These are phyloP conservation scores for Galerucella calmariensis DNA, from an alignment of 2,888 invertebrate species.

Conservation along the genomic window DNA sequence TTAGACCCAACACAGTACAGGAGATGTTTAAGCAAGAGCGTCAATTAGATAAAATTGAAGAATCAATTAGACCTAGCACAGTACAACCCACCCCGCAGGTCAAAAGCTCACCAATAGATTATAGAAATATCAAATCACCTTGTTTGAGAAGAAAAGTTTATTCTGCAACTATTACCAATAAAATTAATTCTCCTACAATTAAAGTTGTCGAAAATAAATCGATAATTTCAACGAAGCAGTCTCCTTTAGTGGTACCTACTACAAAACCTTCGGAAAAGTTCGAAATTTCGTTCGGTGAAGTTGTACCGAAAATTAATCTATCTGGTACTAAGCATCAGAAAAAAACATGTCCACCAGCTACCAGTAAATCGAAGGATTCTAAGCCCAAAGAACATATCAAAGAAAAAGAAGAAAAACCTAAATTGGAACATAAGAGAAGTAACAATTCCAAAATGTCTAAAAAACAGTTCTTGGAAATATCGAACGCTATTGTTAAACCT, in stretches of 20 bases:
- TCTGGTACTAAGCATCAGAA: background rate
- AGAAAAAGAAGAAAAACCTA: background rate
- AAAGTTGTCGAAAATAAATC: conserved; percentile 12
- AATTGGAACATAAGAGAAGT: background rate
- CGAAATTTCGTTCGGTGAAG: background rate
- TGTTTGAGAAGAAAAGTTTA: conserved; percentile 49
- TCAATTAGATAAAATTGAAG: conserved; percentile 3
- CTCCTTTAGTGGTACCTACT: background rate
- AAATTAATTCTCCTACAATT: conserved; percentile 28
- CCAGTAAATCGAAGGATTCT: background rate
- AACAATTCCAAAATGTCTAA: background rate
- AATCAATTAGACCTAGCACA: conserved; percentile 34
- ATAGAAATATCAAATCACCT: conserved; percentile 46
- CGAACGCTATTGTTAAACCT: background rate
- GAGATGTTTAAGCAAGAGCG: conserved; percentile 14
- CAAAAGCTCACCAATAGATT: conserved; percentile 35
- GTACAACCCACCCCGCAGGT: conserved; percentile 34
- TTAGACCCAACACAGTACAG: conserved; percentile 20
- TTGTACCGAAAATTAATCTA: background rate
- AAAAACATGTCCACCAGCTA: background rate
- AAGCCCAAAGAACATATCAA: background rate
- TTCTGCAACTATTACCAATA: conserved; percentile 47
- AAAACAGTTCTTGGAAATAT: background rate
- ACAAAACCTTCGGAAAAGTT: background rate
- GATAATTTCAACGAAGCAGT: background rate